Evolutionary conservation across 1,140 invertebrate species (phyloP), one percentile per base, ranked within the genome.

Genomic region (Steinernema feltiae): DNA sequence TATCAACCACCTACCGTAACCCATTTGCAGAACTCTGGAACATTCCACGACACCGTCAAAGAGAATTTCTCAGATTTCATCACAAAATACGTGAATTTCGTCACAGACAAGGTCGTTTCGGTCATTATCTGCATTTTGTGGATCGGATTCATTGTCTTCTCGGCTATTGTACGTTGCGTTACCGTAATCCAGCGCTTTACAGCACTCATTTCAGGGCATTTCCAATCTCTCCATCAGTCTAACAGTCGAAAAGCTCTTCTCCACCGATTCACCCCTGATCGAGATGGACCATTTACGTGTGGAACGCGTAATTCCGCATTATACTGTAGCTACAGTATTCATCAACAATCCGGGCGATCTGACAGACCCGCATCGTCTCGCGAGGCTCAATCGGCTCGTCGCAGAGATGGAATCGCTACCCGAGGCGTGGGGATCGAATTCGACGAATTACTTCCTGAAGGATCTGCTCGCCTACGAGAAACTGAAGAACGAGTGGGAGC

Each of bases 21-120:
- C 21, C 31, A 3, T 35, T 76, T 48, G 21, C 17, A 1, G 29
- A 29, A 78, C 35, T 32, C 30, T 27, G 7, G 31, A 3, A 74
- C 24, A 76, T 86, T 85, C 79, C 83, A 86, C 71, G 83, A 86
- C 32, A 75, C 72, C 30, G 84, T 85, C 1, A 85, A 85, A 72
- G 77, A 86, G 41, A 76, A 79, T 29, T 78, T 86, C 69, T 74
- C 71, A 18, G 71, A 79, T 27, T 77, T 79, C n/a, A 87, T 85
- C 48, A 72, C 73, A 18, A 63, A 48, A 24, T 85, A 85, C 71
- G 84, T 87, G 0, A 77, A 78, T 70, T 48, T 85, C 30, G 78
- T 85, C 31, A 77, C 85, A 18, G 78, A 82, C 27, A 71, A 78
- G n/a, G 21, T 77, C 18, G 85, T 85, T 35, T 84, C 83, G 1